Conservation (phyloP, 1,140 invertebrate genomes). For the Magallana gigas region DNA sequence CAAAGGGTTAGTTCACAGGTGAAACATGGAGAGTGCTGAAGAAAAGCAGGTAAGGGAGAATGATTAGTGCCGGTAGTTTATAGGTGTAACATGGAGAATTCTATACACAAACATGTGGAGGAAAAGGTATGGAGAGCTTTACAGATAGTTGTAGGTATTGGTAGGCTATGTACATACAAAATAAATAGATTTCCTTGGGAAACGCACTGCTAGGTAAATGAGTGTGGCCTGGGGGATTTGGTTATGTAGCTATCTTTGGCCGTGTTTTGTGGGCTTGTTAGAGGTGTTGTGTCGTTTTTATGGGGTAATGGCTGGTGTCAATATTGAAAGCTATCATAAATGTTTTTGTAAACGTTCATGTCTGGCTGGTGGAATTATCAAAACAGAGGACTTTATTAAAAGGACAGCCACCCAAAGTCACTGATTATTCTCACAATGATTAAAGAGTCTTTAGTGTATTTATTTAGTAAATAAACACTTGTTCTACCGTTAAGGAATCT, state of each 20-base stretch:
- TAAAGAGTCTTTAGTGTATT: neutral
- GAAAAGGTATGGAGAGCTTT: neutral
- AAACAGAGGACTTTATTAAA: neutral
- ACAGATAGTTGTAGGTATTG: neutral
- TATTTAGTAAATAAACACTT: too few relatives aligned
- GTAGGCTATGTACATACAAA: neutral
- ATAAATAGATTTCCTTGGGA: neutral
- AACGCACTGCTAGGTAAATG: neutral
- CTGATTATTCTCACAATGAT: neutral
- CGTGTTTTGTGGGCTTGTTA: neutral
- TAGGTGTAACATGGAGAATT: neutral
- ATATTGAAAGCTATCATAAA: neutral
- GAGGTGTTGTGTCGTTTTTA: conserved; percentile 18
- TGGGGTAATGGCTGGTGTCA: conserved; percentile 30
- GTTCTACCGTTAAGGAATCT: too few relatives aligned
- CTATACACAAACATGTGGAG: neutral
- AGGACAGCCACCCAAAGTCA: neutral
- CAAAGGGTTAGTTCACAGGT: neutral
- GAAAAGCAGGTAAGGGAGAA: neutral
- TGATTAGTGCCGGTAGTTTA: neutral
- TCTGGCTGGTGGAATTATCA: neutral
- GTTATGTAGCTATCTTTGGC: neutral
- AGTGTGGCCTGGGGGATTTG: neutral
- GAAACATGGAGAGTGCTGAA: neutral
- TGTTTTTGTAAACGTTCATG: neutral